Base-by-base conservation (phyloP, 2,888 invertebrate genomes). In the Diabrotica balteata region DNA sequence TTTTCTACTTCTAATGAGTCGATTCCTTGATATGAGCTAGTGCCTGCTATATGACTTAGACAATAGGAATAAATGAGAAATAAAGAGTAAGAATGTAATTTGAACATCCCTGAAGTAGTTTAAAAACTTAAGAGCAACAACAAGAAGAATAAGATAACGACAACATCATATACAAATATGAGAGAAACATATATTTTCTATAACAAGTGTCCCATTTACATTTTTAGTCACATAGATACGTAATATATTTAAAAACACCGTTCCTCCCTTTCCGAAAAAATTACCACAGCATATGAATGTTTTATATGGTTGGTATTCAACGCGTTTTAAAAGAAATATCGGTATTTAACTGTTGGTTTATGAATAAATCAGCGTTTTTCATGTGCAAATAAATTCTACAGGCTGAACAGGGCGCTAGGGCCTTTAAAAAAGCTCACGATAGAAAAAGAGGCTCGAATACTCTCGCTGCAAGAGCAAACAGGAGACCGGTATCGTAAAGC, bases 361-460 rank as follows among this genome's bases (percentile, higher is more conserved):
- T 74, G 75, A 73, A 75, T 75, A 75, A 74, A 75, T 74, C 74
- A 74, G 72, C 62, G 71, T 73, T 75, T 69, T 72, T 72, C 72
- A 69, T 74, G 73, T 75, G 73, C 74, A 75, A 75, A 75, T 74
- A 74, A 74, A 75, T 75, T 71, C 73, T 68, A 66, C 54, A 72
- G 69, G 65, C 63, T 68, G 68, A 72, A 70, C 72, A 73, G 70
- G 73, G 64, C 72, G 54, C n/a, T 43, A 10, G 32, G 42, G n/a
- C 43, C 11, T 47, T 44, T 11, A 43, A 54, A 54, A 32, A 43
- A 54, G 43, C 47, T 1, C 11, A 54, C 43, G 44, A 54, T n/a
- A 54, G 54, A 54, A 43, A 10, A 54, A 42, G 42, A 43, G 11
- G 8, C 47, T 9, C 8, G 54, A n/a, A 54, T 42, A 54, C 42